phyloP scores from a whole-genome alignment of 2,797 vertebrate genomes.

The Ctenosaura bakeri region DNA sequence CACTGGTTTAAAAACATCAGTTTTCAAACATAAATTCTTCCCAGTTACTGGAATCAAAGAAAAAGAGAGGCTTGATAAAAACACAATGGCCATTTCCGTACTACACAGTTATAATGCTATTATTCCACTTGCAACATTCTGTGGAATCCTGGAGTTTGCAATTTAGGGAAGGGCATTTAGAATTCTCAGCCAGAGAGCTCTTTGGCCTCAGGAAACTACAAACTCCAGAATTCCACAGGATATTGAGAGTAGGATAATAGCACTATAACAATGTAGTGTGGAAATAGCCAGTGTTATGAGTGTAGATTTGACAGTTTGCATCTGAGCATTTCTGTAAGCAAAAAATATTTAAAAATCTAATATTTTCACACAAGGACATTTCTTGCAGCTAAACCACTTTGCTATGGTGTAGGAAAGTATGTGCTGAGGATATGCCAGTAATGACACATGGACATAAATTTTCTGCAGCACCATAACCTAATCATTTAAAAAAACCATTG shows the following conservation, averaged over 20 bases:
- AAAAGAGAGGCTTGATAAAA: background rate
- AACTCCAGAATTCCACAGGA: no score
- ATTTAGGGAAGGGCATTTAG: no score
- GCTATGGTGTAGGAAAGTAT: background rate
- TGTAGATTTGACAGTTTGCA: background rate
- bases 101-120: no score
- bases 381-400: background rate
- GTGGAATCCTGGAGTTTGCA: no score
- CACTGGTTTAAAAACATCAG: background rate
- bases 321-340: background rate
- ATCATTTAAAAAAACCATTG: background rate
- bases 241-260: no score
- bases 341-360: background rate
- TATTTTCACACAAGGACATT: background rate
- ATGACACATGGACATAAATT: background rate
- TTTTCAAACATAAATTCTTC: background rate
- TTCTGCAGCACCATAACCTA: background rate
- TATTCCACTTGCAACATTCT: no score
- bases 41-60: background rate
- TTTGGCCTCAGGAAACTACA: no score
- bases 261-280: no score
- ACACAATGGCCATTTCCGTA: no score
- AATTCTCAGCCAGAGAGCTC: no score
- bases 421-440: background rate
- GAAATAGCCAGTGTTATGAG: background rate